Base-by-base conservation (phyloP, 2,113 vertebrate genomes). In the Panurus biarmicus region DNA sequence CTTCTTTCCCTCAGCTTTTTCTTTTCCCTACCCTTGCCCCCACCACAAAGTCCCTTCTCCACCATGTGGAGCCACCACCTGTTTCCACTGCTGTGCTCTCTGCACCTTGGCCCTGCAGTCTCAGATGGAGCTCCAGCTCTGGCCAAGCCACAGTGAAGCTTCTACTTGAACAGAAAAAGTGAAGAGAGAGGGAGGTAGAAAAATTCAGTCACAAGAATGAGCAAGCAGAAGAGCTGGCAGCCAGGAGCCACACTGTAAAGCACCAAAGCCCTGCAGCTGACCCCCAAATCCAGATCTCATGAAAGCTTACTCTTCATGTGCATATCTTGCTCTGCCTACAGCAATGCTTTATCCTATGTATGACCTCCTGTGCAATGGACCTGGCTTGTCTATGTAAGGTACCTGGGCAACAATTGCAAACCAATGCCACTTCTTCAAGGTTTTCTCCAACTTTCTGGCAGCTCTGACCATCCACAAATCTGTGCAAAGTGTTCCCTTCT, bases 1-100 rank as follows among this genome's bases (percentile, higher is more conserved):
- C 81, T 65, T 48, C 53, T 81, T 94, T 77, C 14, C 50, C 75
- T 42, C 50, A 73, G 64, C 22, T 91, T 82, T 89, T 85, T 16
- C 35, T 70, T 76, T 71, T 22, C n/a, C n/a, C 7, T 38, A 31
- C 6, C 19, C 14, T 84, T 85, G 62, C n/a, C 51, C 47, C 35
- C 45, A 45, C 51, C 81, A 84, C 4, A 2, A 53, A 76, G 31
- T 65, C 57, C 69, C 72, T 73, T 93, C 80, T 51, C 48, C 6
- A 7, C 81, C 93, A 88, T 84, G 93, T 95, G 91, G 65, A 94
- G 61, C 83, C 74, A 90, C 91, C 65, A 94, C 87, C 90, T 95
- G 79, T 58, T 78, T 89, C 56, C 89, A 82, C 69, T 8, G 0
- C 76, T 93, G 76, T 62, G 67, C 42, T 94, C 91, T 65, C 77